These are phyloP conservation scores for Ardeotis arabs DNA, from an alignment of 2,113 vertebrate species.

Conservation along the genomic window DNA sequence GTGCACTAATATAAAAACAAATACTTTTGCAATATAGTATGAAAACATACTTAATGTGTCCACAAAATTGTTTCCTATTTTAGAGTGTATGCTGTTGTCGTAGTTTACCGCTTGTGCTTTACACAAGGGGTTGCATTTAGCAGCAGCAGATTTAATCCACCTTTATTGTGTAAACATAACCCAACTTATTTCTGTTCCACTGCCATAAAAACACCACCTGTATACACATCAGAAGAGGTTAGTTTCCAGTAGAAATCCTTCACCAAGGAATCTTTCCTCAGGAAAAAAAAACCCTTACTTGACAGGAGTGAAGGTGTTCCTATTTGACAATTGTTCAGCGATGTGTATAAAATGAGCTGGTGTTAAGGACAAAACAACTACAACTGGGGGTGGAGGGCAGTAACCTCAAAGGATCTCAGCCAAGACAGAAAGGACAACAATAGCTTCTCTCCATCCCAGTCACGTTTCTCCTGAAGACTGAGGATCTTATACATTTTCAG, in stretches of 20 bases:
- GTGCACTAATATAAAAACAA: not conserved
- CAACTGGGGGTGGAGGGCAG: not conserved
- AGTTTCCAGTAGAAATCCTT: not conserved
- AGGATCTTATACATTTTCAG: not conserved
- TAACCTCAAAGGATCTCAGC: not conserved
- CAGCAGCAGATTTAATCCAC: not conserved
- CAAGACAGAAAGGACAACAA: not conserved
- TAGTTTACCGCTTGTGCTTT: not conserved
- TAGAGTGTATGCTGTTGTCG: rapidly evolving
- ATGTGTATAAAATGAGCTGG: not conserved
- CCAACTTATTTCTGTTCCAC: not conserved
- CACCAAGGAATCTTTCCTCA: not conserved
- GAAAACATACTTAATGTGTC: not conserved
- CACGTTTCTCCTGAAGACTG: not conserved
- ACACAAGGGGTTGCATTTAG: not conserved
- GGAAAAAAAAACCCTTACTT: not conserved
- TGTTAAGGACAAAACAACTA: not conserved
- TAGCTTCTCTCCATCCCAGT: not conserved
- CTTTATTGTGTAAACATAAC: not conserved
- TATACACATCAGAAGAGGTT: not conserved
- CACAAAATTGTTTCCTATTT: not conserved
- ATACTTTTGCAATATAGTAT: not conserved
- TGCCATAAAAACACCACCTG: not conserved
- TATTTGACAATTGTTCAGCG: not conserved
- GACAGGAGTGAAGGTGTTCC: not conserved